phyloP scores from a whole-genome alignment of 2,888 invertebrate genomes.

The Calephelis perditalis region DNA sequence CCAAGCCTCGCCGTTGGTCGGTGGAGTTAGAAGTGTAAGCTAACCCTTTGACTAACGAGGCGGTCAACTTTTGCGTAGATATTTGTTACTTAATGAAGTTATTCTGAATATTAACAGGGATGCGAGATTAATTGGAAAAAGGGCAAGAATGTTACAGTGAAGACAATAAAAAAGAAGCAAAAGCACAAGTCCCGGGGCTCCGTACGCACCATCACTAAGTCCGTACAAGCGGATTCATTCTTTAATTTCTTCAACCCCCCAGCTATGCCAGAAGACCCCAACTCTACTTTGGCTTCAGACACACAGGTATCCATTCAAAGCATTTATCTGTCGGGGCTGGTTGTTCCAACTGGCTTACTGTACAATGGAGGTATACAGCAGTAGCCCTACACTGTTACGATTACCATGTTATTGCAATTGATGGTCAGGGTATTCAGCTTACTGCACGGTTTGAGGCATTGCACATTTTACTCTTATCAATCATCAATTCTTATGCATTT shows the following conservation, averaged over 20 bases:
- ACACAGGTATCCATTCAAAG: conserved; percentile 74
- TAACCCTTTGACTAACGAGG: too few relatives aligned
- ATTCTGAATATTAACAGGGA: conserved; percentile 71
- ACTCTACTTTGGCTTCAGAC: conserved; percentile 92
- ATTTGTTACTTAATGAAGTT: too few relatives aligned
- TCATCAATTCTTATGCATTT: too few relatives aligned
- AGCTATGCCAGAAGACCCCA: conserved; percentile 87
- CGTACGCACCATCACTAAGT: conserved; percentile 95
- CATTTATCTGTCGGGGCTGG: too few relatives aligned
- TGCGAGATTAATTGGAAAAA: conserved; percentile 98
- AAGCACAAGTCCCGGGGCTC: conserved; percentile 98
- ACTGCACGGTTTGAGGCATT: too few relatives aligned
- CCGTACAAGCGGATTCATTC: conserved; percentile 97
- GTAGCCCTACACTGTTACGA: too few relatives aligned
- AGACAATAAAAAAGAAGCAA: conserved; percentile 98
- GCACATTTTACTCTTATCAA: too few relatives aligned
- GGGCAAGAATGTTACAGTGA: conserved; percentile 97
- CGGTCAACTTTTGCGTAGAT: too few relatives aligned
- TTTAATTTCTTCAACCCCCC: conserved; percentile 99
- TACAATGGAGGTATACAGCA: neutral
- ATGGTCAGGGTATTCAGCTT: too few relatives aligned
- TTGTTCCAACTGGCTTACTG: neutral
- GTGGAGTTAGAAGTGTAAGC: too few relatives aligned
- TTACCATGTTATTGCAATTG: too few relatives aligned
- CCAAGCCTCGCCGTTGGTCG: too few relatives aligned